Evolutionary conservation across 2,888 invertebrate species (phyloP), one percentile per base, ranked within the genome.

Genomic region (Acanthococcus lagerstroemiae): DNA sequence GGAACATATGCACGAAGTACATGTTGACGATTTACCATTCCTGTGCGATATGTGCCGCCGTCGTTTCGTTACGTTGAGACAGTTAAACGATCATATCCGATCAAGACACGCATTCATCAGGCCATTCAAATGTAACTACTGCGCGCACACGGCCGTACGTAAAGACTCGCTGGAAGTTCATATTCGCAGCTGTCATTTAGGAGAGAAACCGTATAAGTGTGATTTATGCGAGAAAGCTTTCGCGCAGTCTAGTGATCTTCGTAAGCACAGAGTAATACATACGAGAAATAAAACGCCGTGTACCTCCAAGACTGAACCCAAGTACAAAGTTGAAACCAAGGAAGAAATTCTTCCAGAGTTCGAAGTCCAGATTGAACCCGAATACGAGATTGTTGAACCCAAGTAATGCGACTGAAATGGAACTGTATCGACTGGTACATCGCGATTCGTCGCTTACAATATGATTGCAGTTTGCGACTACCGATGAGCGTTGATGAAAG

Each of bases 151-250:
- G 17, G n/a, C 57, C n/a, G 46, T 46, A 24, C 56, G 66, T 5
- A 66, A 66, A n/a, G 66, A 66, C 37, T 7, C 57, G 4, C 17
- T 66, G 12, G 24, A 15, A 27, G 56, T 66, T 24, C 66, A 66
- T 30, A 66, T 66, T 21, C 22, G 66, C n/a, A 26, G 44, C 15
- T 22, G 26, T 5, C 66, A 66, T 52, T 12, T 57, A 9, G 50
- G 50, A 7, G 30, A 50, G 26, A 66, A 57, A 57, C 56, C 56
- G 1, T 66, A 46, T 22, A 19, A 48, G 17, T 66, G 66, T 56
- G 50, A 56, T 17, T 15, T 37, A 3, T 66, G 66, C 25, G 56
- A 56, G 69, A 78, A 80, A 61, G 80, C 81, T 57, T 81, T 66
- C 27, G 56, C 52, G n/a, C 63, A 63, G 26, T 30, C 30, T n/a